Evolutionary conservation across 1,140 invertebrate species (phyloP).

Genomic region (Drosophila arawakana): DNA sequence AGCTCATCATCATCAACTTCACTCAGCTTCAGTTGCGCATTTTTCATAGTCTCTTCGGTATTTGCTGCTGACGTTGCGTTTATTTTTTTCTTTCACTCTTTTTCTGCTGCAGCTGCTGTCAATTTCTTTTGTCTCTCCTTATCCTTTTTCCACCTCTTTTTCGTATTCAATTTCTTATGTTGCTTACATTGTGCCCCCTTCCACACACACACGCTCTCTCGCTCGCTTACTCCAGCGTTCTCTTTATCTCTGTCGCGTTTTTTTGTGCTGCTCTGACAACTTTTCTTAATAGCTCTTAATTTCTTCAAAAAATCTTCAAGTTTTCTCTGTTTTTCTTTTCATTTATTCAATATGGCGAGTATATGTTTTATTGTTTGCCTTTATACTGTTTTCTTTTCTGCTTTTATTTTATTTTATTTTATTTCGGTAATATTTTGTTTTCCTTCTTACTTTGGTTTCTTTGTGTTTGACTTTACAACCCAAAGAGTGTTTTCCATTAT

Average conservation of each 20-base stretch:
- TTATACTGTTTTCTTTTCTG: slow-evolving; percentile 22
- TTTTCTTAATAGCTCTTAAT: slow-evolving; percentile 62
- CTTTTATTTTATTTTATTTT: neutral
- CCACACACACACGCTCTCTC: slow-evolving; percentile 19
- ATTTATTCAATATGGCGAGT: slow-evolving; percentile 79
- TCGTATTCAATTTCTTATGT: slow-evolving; percentile 25
- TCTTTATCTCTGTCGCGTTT: slow-evolving; percentile 14
- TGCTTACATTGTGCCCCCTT: slow-evolving; percentile 61
- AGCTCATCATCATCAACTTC: slow-evolving; percentile 77
- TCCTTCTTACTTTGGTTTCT: slow-evolving; percentile 35
- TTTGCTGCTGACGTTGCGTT: slow-evolving; percentile 70
- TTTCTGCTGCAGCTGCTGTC: slow-evolving; percentile 35
- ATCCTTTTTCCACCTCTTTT: slow-evolving; percentile 10
- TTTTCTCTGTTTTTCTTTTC: slow-evolving; percentile 24
- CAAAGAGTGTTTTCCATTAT: slow-evolving; percentile 63
- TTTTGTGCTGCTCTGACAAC: slow-evolving; percentile 21
- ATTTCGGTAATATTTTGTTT: slow-evolving; percentile 38
- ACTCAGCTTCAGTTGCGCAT: slow-evolving; percentile 80
- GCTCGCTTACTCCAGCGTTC: slow-evolving; percentile 20
- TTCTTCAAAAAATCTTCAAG: slow-evolving; percentile 51
- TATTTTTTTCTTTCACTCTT: slow-evolving; percentile 50
- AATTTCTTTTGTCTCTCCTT: slow-evolving; percentile 36
- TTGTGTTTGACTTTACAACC: slow-evolving; percentile 63
- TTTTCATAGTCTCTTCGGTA: slow-evolving; percentile 82
- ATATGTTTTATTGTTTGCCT: slow-evolving; percentile 76